Percentiles rank a stretch among this genome's conserved stretches.
These are phyloP conservation scores for Sarcophaga bullata DNA, from an alignment of 1,140 invertebrate species.

Conservation along the genomic window DNA sequence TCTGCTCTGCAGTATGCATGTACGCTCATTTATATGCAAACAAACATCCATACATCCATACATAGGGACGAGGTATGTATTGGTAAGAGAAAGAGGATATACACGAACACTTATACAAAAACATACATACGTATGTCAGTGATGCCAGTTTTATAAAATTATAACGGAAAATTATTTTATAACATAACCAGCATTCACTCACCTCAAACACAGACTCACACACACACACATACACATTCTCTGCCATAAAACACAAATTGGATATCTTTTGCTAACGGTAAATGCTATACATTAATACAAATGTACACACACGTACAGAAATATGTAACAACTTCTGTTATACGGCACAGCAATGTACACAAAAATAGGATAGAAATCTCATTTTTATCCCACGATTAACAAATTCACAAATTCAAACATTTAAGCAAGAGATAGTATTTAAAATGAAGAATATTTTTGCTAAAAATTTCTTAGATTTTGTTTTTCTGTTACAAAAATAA, in stretches of 20 bases:
- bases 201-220: background rate
- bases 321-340: conserved; percentile 45
- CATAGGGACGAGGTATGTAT: background rate
- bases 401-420: no score
- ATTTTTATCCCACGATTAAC: no score
- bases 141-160: conserved; percentile 28
- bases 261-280: background rate
- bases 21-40: background rate
- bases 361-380: conserved; percentile 29
- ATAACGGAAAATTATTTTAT: conserved; percentile 31
- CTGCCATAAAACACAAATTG: background rate
- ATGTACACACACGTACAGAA: conserved; percentile 7
- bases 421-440: no score
- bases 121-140: background rate
- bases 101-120: no score
- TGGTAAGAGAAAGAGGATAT: background rate
- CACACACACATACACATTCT: background rate
- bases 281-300: background rate
- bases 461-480: no score
- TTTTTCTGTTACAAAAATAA: no score
- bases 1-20: background rate
- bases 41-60: background rate
- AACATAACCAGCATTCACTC: conserved; percentile 21
- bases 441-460: no score
- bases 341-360: conserved; percentile 29